Evolutionary conservation across 1,140 invertebrate species (phyloP).

Genomic region (Drosophila kohkoa): DNA sequence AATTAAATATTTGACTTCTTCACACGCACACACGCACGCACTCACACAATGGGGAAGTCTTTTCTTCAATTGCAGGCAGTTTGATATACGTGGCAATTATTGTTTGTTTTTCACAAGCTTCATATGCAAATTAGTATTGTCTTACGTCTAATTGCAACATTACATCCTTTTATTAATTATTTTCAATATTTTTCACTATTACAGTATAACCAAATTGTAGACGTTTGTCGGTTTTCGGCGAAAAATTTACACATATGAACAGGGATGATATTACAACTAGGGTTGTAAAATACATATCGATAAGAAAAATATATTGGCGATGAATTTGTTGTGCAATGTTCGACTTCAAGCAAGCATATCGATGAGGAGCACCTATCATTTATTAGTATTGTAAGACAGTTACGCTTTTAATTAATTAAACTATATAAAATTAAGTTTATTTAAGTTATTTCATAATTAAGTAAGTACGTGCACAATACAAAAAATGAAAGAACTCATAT

Average conservation of each 20-base stretch:
- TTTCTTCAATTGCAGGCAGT: conserved; percentile 1
- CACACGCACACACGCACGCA: conserved; percentile 13
- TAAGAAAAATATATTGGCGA: background rate
- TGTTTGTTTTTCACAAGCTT: background rate
- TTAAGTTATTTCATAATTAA: too few species aligned
- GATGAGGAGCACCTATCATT: background rate
- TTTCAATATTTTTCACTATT: conserved; percentile 7
- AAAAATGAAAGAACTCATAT: too few species aligned
- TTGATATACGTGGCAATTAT: conserved; percentile 30
- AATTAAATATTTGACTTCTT: conserved; percentile 4
- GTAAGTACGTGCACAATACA: too few species aligned
- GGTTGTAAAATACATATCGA: background rate
- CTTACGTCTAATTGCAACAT: background rate
- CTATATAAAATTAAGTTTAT: too few species aligned
- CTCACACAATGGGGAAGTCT: conserved; percentile 7
- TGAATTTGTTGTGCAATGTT: background rate
- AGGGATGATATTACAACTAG: conserved; percentile 33
- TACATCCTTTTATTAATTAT: conserved; percentile 49
- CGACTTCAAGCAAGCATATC: background rate
- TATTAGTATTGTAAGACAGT: background rate
- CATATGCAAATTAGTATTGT: background rate
- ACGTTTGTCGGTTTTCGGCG: conserved; percentile 36
- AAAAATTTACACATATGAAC: conserved; percentile 40
- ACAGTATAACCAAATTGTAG: background rate
- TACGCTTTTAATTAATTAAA: background rate